Evolutionary conservation across 2,888 invertebrate species (phyloP), one percentile per base, ranked within the genome.

Genomic region (Sinhomidia bicolor): DNA sequence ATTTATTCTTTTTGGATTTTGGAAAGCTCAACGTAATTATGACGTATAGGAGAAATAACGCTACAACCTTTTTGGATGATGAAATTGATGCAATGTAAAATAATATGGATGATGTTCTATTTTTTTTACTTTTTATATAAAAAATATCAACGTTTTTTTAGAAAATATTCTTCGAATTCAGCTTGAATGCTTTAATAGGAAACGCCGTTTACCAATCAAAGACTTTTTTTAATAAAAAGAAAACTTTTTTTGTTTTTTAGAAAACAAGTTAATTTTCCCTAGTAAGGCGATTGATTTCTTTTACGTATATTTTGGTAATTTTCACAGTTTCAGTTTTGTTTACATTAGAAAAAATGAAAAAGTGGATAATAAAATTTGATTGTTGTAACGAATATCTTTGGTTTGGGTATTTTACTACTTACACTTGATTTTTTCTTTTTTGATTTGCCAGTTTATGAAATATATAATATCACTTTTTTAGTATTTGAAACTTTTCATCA

Each of bases 181-280:
- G 88, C 81, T 88, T 88, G 88, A 82, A 74, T 32, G 12, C 26
- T 80, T 71, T 44, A 7, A 36, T 29, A 14, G 71, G 74, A 71
- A 84, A 85, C 68, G 32, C 32, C 32, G 51, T 29, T 41, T 76
- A 57, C 29, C 29, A 74, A n/a, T 74, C 54, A 44, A 80, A 65
- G 14, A 44, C 62, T 65, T 80, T 23, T 54, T 54, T 54, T 5
- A 17, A n/a, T n/a, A n/a, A n/a, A n/a, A n/a, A n/a, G n/a, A n/a
- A n/a, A 62, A 7, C n/a, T 14, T 47, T 29, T 29, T 29, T 62
- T n/a, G n/a, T 23, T 20, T 23, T 62, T n/a, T 12, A 12, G 14
- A 29, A 62, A 29, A 26, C 14, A 62, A 26, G 1, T 4, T 60
- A 62, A 9, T n/a, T 62, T n/a, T 29, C 26, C 23, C 26, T 41